Evolutionary conservation across 2,797 vertebrate species (phyloP).

Genomic region (Anolis apletophallus): DNA sequence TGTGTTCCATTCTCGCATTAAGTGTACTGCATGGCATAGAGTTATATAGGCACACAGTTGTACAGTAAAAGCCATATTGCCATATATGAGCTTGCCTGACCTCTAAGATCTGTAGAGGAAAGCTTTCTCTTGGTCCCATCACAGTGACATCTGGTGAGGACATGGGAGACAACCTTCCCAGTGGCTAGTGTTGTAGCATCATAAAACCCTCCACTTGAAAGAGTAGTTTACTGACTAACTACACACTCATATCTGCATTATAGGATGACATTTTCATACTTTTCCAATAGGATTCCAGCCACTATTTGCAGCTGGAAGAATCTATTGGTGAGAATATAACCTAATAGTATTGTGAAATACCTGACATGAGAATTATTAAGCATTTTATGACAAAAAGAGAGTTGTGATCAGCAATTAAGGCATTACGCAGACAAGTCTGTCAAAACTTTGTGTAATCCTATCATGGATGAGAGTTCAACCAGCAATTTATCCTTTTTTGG

Average conservation of each 20-base stretch:
- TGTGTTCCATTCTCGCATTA: background rate
- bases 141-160: no score
- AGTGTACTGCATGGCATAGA: background rate
- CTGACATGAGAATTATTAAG: background rate
- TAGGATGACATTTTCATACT: no score
- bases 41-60: background rate
- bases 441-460: slow-evolving; percentile 26
- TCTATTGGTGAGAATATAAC: background rate
- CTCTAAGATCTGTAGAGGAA: no score
- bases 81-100: no score
- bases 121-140: no score
- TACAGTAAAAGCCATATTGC: background rate
- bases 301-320: background rate
- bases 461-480: slow-evolving; percentile 16
- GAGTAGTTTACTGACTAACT: no score
- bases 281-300: no score
- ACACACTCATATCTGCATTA: no score
- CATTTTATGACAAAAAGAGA: background rate
- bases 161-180: no score
- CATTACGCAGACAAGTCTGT: slow-evolving; percentile 22
- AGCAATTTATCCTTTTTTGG: slow-evolving; percentile 5
- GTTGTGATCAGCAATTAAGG: background rate
- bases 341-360: background rate
- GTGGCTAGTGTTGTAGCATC: no score
- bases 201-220: no score